phyloP scores from a whole-genome alignment of 2,888 invertebrate species.

The Luperina nickerlii region DNA sequence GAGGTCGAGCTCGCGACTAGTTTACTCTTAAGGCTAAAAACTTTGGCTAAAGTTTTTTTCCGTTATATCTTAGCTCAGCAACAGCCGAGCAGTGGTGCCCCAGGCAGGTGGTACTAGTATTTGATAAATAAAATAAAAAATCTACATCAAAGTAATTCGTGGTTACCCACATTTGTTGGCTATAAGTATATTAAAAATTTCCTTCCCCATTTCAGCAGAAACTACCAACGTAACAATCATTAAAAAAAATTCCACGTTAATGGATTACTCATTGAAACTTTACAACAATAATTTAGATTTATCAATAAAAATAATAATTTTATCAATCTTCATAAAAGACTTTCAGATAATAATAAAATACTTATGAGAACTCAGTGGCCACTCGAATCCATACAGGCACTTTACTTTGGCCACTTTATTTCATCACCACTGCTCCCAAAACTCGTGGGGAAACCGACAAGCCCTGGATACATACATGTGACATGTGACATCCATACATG shows the following conservation, averaged over 20 bases:
- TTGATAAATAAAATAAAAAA: no score
- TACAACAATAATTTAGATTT: constrained; percentile 19
- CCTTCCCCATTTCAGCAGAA: neutral
- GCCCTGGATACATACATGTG: no score
- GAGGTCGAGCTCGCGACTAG: no score
- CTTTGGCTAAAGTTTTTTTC: no score
- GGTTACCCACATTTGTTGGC: no score
- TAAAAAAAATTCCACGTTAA: constrained; percentile 22
- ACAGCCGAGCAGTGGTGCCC: no score
- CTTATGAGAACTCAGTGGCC: neutral
- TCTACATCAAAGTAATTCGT: no score
- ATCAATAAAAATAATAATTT: constrained; percentile 5
- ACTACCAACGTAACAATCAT: neutral
- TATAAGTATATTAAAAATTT: neutral
- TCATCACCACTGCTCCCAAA: neutral
- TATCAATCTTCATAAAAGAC: constrained; percentile 6
- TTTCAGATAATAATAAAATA: constrained; percentile 17
- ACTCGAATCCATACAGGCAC: neutral
- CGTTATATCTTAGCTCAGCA: no score
- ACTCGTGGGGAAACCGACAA: neutral
- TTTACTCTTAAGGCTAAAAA: no score
- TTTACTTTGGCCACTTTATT: neutral
- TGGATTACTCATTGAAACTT: constrained; percentile 6
- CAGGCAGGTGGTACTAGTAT: no score
- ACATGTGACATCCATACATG: neutral